phyloP scores from a whole-genome alignment of 2,797 vertebrate species.

The Oryzias sinensis region DNA sequence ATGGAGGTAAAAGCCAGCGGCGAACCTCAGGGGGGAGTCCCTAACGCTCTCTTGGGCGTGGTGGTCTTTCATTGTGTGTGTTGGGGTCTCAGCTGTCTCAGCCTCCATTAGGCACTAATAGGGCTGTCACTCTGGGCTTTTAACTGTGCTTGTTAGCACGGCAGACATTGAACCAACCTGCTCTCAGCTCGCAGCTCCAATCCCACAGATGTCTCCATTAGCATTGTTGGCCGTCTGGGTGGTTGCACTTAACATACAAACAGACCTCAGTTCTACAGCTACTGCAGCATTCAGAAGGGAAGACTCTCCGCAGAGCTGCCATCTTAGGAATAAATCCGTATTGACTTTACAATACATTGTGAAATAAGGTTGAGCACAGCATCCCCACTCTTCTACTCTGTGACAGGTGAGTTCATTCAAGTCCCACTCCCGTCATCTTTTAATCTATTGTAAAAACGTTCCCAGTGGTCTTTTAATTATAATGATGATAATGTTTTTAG shows the following conservation, averaged over 20 bases:
- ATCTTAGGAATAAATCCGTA: conserved; percentile 20
- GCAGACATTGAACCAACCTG: conserved; percentile 54
- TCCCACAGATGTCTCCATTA: conserved; percentile 55
- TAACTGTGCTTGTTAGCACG: conserved; percentile 68
- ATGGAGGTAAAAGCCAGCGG: conserved; percentile 46
- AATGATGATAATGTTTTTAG: no score
- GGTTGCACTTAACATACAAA: conserved; percentile 15
- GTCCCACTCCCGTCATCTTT: no score
- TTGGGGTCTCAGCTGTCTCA: conserved; percentile 72
- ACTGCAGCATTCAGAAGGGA: conserved; percentile 30
- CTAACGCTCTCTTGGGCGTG: conserved; percentile 54
- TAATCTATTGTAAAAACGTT: no score
- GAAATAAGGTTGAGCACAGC: conserved; percentile 34
- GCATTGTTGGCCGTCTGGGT: conserved; percentile 22
- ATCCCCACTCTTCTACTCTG: conserved; percentile 47
- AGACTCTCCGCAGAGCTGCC: neutral
- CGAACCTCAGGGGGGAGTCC: conserved; percentile 37
- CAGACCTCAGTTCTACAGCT: conserved; percentile 14
- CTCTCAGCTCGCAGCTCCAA: conserved; percentile 26
- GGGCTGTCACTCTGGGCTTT: conserved; percentile 74
- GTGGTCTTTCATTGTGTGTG: conserved; percentile 43
- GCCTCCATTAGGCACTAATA: conserved; percentile 79
- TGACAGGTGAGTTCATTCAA: conserved; percentile 47
- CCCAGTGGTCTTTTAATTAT: no score
- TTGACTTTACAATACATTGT: conserved; percentile 13